Evolutionary conservation across 2,797 vertebrate species (phyloP), one percentile per base, ranked within the genome.

Genomic region (Liasis olivaceus): DNA sequence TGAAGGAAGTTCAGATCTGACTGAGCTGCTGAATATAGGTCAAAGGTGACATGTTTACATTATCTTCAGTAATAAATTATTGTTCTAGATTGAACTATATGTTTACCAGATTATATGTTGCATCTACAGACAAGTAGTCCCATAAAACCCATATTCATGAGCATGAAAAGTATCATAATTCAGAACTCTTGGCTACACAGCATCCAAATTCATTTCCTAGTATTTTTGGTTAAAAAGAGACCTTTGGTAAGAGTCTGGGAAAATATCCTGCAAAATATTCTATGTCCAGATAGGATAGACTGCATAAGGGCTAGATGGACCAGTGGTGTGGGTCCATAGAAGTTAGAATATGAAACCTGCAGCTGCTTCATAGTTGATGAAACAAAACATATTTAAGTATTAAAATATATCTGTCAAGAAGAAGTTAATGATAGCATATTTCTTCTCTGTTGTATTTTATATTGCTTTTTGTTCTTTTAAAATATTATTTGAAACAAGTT

Each of bases 381-480:
- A 88, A 92, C 22, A 4, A 14, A 88, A 84, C 81, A 54, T 92
- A 26, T 17, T 92, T 36, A 62, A 88, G 92, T 95, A 63, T 92
- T 88, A 84, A 91, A 95, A 88, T 0, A 13, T 93, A 90, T 91
- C 87, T 91, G 54, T 88, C 58, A 92, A n/a, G 36, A 92, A 94
- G 92, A 85, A 24, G 47, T 88, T 89, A 54, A 66, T 58, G 31
- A 95, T 93, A 94, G 90, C 94, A 91, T 26, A 0, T 92, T 94
- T 72, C 64, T 54, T 92, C 85, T 59, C 88, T 95, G 91, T 93
- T 91, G 60, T 91, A 31, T 69, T 94, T 92, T 59, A 0, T 42
- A 93, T 95, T 93, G 28, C 54, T 84, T 93, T 94, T 95, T 92
- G 85, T 94, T 62, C 58, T 92, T 85, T 84, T 84, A 84, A 95